Evolutionary conservation across 2,888 invertebrate species (phyloP).

Genomic region (Amphipyra tragopoginis): DNA sequence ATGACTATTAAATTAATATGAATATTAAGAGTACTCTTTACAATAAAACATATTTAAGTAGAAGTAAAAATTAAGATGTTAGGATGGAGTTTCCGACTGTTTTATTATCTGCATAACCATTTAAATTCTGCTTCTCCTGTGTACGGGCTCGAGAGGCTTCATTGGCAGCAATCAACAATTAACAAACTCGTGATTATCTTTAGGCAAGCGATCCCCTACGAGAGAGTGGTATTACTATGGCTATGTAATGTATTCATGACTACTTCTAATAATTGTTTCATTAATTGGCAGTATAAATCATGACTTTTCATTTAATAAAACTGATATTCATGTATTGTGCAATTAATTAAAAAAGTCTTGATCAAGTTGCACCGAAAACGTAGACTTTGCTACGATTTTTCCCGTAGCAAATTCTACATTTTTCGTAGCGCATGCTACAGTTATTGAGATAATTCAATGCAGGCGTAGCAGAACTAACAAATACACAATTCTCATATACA

Average conservation of each 20-base stretch:
- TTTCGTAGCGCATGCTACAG: conserved; percentile 29
- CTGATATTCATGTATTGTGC: no score
- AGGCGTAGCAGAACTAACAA: conserved; percentile 28
- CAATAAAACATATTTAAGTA: no score
- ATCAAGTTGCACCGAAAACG: neutral
- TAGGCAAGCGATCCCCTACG: conserved; percentile 30
- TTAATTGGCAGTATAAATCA: neutral
- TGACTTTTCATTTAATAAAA: no score
- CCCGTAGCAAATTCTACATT: conserved; percentile 35
- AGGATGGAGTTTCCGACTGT: no score
- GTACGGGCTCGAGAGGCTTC: conserved; percentile 26
- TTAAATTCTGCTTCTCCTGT: conserved; percentile 16
- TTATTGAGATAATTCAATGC: conserved; percentile 25
- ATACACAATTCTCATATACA: conserved; percentile 8
- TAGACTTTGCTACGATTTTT: conserved; percentile 8
- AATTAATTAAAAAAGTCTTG: neutral
- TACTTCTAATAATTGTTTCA: neutral
- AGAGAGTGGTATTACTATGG: conserved; percentile 4
- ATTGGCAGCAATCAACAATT: conserved; percentile 42
- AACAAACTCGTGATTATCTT: conserved; percentile 26
- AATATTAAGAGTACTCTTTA: no score
- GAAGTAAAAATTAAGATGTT: no score
- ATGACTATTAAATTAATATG: no score
- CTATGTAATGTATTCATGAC: conserved; percentile 3
- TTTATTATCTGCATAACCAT: neutral